These are phyloP conservation scores for Vultur gryphus DNA, from an alignment of 2,797 vertebrate species.

Conservation along the genomic window DNA sequence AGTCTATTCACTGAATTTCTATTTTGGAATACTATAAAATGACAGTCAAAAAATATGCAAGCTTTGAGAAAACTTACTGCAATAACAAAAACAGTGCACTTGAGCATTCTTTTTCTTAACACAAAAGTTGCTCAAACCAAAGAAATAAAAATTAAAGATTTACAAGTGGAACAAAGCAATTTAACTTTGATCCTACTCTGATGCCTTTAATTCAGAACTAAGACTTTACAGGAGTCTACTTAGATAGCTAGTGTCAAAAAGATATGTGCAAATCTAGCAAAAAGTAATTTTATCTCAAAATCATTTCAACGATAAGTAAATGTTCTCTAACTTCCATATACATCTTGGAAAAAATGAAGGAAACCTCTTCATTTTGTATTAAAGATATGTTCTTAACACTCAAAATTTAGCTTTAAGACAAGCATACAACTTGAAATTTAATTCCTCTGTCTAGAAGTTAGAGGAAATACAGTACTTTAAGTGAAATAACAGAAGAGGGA, in stretches of 20 bases:
- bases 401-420: not conserved
- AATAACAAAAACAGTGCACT: not conserved
- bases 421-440: not conserved
- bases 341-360: not conserved
- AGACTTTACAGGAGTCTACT: not conserved
- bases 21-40: not conserved
- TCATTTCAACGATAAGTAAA: not conserved
- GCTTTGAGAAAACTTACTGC: not conserved
- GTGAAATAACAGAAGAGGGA: not conserved
- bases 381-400: not conserved
- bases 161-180: not conserved
- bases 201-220: not conserved
- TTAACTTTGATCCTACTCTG: not conserved
- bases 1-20: not conserved
- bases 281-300: not conserved
- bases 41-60: not conserved
- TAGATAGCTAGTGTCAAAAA: not conserved
- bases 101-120: not conserved
- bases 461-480: slow-evolving; percentile 11
- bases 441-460: not conserved
- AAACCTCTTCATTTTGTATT: not conserved
- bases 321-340: not conserved
- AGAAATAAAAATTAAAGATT: not conserved
- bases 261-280: not conserved
- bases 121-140: not conserved